phyloP scores from a whole-genome alignment of 2,797 vertebrate species.

The Pseudotriccus pelzelni region DNA sequence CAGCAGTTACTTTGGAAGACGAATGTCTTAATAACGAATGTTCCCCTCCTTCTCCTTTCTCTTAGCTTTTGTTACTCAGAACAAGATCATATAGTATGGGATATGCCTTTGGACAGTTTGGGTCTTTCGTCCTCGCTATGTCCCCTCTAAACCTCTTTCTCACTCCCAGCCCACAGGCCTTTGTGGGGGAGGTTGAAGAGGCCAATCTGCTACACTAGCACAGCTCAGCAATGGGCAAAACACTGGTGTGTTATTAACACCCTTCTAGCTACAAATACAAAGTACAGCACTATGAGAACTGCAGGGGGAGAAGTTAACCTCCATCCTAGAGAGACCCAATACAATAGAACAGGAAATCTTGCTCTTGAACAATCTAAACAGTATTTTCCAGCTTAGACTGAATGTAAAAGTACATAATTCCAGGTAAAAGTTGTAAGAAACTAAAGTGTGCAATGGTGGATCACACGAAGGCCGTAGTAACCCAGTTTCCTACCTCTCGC shows the following conservation, averaged over 20 bases:
- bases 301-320: not conserved
- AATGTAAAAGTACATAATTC: not conserved
- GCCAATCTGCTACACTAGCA: too few relatives aligned
- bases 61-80: not conserved
- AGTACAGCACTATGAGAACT: not conserved
- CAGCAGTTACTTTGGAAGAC: not conserved
- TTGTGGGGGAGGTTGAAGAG: not conserved
- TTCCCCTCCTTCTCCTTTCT: not conserved
- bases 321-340: not conserved
- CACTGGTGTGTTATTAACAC: not conserved
- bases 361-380: not conserved
- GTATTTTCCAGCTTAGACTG: not conserved
- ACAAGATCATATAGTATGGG: rapidly evolving
- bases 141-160: not conserved
- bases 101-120: not conserved
- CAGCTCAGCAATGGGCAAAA: not conserved
- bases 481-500: not conserved
- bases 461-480: not conserved
- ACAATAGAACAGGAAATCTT: not conserved
- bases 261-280: not conserved
- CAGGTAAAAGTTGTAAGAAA: not conserved
- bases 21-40: not conserved
- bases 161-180: not conserved
- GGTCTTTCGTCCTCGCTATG: not conserved
- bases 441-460: not conserved